phyloP scores from a whole-genome alignment of 1,140 invertebrate species.

The Nephotettix cincticeps region DNA sequence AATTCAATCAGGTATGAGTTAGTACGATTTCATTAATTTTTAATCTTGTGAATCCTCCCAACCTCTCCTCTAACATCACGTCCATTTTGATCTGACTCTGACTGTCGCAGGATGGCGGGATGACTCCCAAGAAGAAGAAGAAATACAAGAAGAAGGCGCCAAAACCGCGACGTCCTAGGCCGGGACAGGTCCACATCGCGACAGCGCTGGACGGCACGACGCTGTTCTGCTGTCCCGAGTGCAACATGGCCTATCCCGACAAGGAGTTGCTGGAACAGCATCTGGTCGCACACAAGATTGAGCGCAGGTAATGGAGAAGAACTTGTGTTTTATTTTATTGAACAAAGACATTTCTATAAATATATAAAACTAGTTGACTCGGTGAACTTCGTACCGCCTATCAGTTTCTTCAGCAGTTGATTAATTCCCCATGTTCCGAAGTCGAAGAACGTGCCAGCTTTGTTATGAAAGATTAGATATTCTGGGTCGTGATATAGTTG shows the following conservation, averaged over 20 bases:
- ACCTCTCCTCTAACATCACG: background rate
- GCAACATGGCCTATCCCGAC: slow-evolving; percentile 74
- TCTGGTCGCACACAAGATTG: slow-evolving; percentile 72
- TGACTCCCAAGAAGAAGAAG: slow-evolving; percentile 64
- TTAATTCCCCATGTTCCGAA: too few relatives aligned
- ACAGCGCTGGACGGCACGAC: slow-evolving; percentile 69
- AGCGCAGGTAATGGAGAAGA: slow-evolving; percentile 56
- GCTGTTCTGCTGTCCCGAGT: slow-evolving; percentile 75
- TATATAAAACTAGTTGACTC: too few relatives aligned
- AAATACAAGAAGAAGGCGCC: slow-evolving; percentile 78
- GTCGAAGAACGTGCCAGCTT: too few relatives aligned
- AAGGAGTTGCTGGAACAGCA: slow-evolving; percentile 75
- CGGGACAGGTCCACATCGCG: slow-evolving; percentile 69
- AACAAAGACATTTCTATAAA: too few relatives aligned
- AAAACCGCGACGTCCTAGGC: slow-evolving; percentile 57
- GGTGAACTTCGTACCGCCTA: too few relatives aligned
- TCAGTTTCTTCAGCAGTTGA: too few relatives aligned
- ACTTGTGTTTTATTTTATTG: too few relatives aligned
- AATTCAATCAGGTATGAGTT: too few relatives aligned
- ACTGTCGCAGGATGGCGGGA: slow-evolving; percentile 48
- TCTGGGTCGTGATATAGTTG: too few relatives aligned
- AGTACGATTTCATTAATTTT: too few relatives aligned
- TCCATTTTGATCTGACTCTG: background rate
- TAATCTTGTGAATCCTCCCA: too few relatives aligned
- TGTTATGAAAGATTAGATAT: too few relatives aligned